phyloP scores from a whole-genome alignment of 2,888 invertebrate genomes.

The Acholoe squamosa region DNA sequence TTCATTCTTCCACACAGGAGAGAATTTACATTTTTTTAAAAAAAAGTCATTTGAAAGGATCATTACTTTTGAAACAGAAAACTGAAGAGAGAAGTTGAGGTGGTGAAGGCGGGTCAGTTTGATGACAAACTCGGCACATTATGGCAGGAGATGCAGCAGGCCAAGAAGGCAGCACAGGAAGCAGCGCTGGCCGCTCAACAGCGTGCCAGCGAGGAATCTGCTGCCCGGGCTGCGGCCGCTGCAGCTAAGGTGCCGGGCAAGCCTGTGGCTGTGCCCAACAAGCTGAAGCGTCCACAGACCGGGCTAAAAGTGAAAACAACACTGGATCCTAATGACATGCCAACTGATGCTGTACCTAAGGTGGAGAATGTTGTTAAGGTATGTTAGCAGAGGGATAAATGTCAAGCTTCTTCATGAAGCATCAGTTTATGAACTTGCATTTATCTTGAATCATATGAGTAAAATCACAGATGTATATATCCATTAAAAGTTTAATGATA shows the following conservation, averaged over 20 bases:
- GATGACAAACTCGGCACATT: conserved; percentile 90
- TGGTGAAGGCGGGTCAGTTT: conserved; percentile 86
- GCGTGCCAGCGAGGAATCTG: conserved; percentile 61
- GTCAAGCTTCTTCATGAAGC: too few species aligned
- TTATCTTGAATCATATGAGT: too few species aligned
- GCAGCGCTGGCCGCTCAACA: conserved; percentile 75
- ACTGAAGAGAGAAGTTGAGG: conserved; percentile 87
- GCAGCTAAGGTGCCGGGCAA: conserved; percentile 59
- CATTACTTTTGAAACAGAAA: conserved; percentile 83
- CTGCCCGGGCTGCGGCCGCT: conserved; percentile 45
- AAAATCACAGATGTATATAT: too few species aligned
- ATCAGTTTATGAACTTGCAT: too few species aligned
- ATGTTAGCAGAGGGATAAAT: too few species aligned
- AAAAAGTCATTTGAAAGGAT: too few species aligned
- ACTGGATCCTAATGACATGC: background rate
- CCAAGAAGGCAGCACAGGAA: conserved; percentile 88
- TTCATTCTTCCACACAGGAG: too few species aligned
- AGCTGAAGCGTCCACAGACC: conserved; percentile 40
- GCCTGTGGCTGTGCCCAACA: conserved; percentile 52
- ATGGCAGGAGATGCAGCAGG: conserved; percentile 89
- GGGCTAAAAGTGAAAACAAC: conserved; percentile 42
- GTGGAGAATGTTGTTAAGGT: background rate
- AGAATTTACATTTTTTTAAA: too few species aligned
- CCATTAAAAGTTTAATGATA: too few species aligned
- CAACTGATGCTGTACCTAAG: background rate